Percentiles rank a stretch among this genome's conserved stretches.
These are phyloP conservation scores for Ceratothoa steindachneri DNA, from an alignment of 2,888 invertebrate genomes.

Conservation along the genomic window DNA sequence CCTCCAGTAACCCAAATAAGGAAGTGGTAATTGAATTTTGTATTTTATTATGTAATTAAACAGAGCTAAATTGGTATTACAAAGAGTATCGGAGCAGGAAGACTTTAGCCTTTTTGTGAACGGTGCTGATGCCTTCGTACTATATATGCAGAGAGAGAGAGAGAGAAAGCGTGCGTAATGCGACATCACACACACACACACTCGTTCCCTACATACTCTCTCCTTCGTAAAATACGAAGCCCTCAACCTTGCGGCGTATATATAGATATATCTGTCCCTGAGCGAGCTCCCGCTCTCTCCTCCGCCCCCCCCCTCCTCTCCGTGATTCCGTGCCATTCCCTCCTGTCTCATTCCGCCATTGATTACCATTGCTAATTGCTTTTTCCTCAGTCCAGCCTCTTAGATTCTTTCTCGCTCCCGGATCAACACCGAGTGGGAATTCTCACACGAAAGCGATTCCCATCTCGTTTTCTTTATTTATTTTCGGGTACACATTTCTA, in stretches of 20 bases:
- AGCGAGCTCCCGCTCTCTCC: not conserved
- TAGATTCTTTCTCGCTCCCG: not conserved
- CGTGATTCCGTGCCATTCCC: constrained; percentile 8
- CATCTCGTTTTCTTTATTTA: not conserved
- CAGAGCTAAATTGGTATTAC: too few species aligned
- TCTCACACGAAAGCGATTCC: not conserved
- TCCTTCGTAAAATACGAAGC: too few species aligned
- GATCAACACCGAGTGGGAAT: constrained; percentile 5
- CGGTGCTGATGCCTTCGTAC: too few species aligned
- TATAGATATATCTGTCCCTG: too few species aligned
- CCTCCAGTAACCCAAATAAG: too few species aligned
- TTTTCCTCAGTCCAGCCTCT: constrained; percentile 19
- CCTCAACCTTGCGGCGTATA: too few species aligned
- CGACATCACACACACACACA: too few species aligned
- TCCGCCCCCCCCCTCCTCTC: not conserved
- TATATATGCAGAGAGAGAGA: constrained; percentile 1
- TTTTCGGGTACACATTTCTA: not conserved
- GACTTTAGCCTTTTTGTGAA: too few species aligned
- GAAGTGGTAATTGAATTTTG: too few species aligned
- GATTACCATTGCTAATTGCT: constrained; percentile 30
- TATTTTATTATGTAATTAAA: too few species aligned
- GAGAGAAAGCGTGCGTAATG: not conserved
- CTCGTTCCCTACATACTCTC: too few species aligned
- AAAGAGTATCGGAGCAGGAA: too few species aligned
- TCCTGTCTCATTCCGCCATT: constrained; percentile 18